Evolutionary conservation across 1,140 invertebrate species (phyloP).

Genomic region (Drosophila ogumai): DNA sequence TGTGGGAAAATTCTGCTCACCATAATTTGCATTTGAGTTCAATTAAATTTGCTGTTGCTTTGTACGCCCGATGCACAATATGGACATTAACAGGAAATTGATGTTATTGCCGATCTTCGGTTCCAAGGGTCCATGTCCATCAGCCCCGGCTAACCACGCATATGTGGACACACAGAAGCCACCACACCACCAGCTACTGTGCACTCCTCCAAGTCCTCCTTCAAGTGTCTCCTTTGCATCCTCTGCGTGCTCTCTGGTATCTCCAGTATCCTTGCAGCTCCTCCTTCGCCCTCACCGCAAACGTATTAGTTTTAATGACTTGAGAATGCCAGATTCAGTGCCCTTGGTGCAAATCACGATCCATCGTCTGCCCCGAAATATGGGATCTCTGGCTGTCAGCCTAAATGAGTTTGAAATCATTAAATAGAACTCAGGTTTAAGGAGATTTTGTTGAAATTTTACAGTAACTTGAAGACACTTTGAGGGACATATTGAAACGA

Average conservation of each 20-base stretch:
- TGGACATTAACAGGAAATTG: constrained; percentile 61
- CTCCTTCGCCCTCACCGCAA: constrained; percentile 3
- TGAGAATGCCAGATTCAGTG: constrained; percentile 6
- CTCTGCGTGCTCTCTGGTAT: background rate
- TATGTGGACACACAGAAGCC: constrained; percentile 31
- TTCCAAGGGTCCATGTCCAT: background rate
- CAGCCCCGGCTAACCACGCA: constrained; percentile 11
- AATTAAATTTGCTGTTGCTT: constrained; percentile 60
- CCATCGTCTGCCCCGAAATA: constrained; percentile 1
- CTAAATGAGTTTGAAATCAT: background rate
- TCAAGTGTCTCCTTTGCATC: constrained; percentile 4
- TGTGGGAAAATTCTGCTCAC: constrained; percentile 75
- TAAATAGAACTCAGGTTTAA: background rate
- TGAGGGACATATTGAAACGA: background rate
- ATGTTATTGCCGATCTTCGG: constrained; percentile 35
- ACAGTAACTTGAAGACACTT: background rate
- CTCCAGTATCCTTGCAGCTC: constrained; percentile 3
- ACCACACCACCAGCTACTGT: constrained; percentile 8
- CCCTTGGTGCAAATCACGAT: constrained; percentile 10
- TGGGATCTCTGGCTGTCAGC: background rate
- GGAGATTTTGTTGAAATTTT: background rate
- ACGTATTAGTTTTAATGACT: constrained; percentile 20
- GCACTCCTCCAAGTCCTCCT: background rate
- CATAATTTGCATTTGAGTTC: constrained; percentile 77
- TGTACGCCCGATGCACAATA: constrained; percentile 43